Percentiles rank a stretch among this genome's conserved stretches.
These are phyloP conservation scores for Diarsia dahlii DNA, from an alignment of 2,888 invertebrate genomes.

Conservation along the genomic window DNA sequence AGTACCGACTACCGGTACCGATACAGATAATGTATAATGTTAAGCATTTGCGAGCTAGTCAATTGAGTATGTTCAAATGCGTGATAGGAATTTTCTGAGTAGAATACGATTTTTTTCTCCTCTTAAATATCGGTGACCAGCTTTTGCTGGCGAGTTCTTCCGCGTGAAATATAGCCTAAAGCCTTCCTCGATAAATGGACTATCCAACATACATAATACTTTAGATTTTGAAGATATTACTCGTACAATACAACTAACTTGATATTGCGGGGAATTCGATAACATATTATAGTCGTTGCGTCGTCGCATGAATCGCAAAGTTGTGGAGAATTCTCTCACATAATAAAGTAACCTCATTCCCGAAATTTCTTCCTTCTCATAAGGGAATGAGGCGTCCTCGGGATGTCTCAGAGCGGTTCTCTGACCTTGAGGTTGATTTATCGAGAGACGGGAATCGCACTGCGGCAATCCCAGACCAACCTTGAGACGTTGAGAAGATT, in stretches of 20 bases:
- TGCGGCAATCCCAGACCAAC: constrained; percentile 78
- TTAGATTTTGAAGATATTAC: not conserved
- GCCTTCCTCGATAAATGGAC: too few species aligned
- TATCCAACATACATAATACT: not conserved
- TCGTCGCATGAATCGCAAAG: constrained; percentile 2
- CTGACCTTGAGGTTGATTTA: constrained; percentile 79
- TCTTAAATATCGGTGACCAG: too few species aligned
- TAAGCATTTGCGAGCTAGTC: not conserved
- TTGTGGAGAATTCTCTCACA: constrained; percentile 16
- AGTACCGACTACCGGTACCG: constrained; percentile 15
- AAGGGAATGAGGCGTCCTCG: constrained; percentile 63
- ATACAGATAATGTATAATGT: constrained; percentile 31
- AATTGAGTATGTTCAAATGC: constrained; percentile 9
- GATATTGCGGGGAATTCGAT: constrained; percentile 3
- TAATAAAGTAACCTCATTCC: constrained; percentile 41
- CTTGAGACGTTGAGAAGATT: constrained; percentile 66
- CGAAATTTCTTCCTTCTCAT: constrained; percentile 41
- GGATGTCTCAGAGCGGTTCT: constrained; percentile 66
- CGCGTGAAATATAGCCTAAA: too few species aligned
- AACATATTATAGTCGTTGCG: not conserved
- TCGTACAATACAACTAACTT: constrained; percentile 11
- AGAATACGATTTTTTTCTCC: not conserved
- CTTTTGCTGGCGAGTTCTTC: too few species aligned
- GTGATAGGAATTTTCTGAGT: constrained; percentile 7
- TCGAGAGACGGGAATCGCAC: constrained; percentile 78